phyloP scores from a whole-genome alignment of 1,140 invertebrate species.

The Drosophila bifasciata region DNA sequence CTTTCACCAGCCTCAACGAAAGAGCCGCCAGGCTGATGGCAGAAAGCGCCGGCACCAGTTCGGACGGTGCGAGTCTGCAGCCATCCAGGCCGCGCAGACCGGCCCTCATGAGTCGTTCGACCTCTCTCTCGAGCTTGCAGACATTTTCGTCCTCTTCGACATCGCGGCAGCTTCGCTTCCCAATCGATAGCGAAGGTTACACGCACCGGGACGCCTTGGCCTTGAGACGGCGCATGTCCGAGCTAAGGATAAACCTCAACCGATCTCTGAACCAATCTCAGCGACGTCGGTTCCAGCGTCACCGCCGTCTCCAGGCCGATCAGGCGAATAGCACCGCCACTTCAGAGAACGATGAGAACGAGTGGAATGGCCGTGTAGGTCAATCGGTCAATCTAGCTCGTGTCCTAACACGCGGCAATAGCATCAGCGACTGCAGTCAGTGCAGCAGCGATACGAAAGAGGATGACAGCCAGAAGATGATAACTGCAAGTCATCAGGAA shows the following conservation, averaged over 20 bases:
- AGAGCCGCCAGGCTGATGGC: too few relatives aligned
- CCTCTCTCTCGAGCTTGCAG: too few relatives aligned
- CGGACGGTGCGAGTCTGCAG: background rate
- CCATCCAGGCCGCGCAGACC: too few relatives aligned
- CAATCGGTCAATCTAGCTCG: background rate
- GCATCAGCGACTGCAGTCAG: conserved; percentile 61
- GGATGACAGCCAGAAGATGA: background rate
- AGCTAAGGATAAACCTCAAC: too few relatives aligned
- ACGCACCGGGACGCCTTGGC: background rate
- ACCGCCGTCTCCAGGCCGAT: too few relatives aligned
- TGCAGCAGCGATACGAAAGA: conserved; percentile 45
- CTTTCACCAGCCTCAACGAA: background rate
- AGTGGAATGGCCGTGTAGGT: background rate
- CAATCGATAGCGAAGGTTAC: background rate
- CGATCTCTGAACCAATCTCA: too few relatives aligned
- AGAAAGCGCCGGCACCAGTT: background rate
- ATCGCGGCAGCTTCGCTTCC: background rate
- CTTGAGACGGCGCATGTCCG: too few relatives aligned
- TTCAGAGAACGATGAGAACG: conserved; percentile 7
- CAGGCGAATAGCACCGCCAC: too few relatives aligned
- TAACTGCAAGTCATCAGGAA: conserved; percentile 1
- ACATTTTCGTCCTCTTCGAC: background rate
- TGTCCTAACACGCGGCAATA: conserved; percentile 52
- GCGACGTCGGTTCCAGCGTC: too few relatives aligned
- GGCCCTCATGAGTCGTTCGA: too few relatives aligned